Evolutionary conservation across 1,140 invertebrate species (phyloP).

Genomic region (Sesamia nonagrioides): DNA sequence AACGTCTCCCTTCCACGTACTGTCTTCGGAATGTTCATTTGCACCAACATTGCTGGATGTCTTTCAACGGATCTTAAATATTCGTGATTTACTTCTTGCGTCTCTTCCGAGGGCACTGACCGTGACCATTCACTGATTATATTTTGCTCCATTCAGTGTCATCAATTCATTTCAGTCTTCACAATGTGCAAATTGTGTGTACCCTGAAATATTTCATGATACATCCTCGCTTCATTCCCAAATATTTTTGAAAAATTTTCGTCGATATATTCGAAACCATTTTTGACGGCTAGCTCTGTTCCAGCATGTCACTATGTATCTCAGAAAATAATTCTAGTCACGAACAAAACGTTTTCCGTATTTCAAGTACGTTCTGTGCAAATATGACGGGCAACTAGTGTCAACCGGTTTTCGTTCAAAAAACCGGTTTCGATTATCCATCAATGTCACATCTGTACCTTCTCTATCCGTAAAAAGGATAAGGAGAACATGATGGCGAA

Average conservation of each 20-base stretch:
- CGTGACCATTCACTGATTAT: conserved; percentile 23
- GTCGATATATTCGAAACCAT: not conserved
- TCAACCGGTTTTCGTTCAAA: conserved; percentile 48
- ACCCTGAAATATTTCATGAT: not conserved
- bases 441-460: conserved; percentile 55
- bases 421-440: conserved; percentile 58
- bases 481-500: conserved; percentile 24
- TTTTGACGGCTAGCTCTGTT: not conserved
- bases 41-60: conserved; percentile 44
- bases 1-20: conserved; percentile 43
- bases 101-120: conserved; percentile 24
- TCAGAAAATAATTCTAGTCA: conserved; percentile 50
- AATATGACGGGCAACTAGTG: conserved; percentile 51
- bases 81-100: conserved; percentile 37
- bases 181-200: conserved; percentile 3
- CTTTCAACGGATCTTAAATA: conserved; percentile 44
- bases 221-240: not conserved
- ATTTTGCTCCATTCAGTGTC: conserved; percentile 2
- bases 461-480: conserved; percentile 41
- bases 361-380: conserved; percentile 54
- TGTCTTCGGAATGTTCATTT: conserved; percentile 45
- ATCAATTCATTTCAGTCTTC: conserved; percentile 34
- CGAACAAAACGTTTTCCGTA: conserved; percentile 43
- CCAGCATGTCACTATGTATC: conserved; percentile 33
- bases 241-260: conserved; percentile 4